Conservation (phyloP, 2,797 vertebrate species). For the Takifugu rubripes region DNA sequence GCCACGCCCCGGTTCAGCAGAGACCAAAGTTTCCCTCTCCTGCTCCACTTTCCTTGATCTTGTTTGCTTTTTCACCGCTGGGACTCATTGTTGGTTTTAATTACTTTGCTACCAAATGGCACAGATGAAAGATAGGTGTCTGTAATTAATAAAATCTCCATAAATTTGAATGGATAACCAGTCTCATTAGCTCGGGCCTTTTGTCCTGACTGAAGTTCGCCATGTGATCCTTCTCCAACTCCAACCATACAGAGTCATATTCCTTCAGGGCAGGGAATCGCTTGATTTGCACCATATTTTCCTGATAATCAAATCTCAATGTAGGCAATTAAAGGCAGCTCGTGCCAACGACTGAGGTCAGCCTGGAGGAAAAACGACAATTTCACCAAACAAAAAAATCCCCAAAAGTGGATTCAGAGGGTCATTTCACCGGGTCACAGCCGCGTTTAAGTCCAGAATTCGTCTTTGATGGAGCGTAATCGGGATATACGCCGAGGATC, state of each 20-base stretch:
- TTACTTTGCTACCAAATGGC: conserved; percentile 96
- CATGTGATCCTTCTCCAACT: conserved; percentile 81
- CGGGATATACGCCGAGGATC: conserved; percentile 66
- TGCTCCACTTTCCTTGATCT: conserved; percentile 91
- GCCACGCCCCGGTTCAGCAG: conserved; percentile 85
- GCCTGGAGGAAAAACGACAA: conserved; percentile 60
- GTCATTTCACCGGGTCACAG: conserved; percentile 60
- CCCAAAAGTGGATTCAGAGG: conserved; percentile 70
- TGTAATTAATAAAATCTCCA: conserved; percentile 99
- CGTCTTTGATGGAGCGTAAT: conserved; percentile 73
- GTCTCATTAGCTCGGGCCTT: conserved; percentile 94
- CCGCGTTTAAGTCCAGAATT: conserved; percentile 49
- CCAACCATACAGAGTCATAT: conserved; percentile 68
- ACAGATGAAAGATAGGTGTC: conserved; percentile 99
- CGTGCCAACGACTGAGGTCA: conserved; percentile 68
- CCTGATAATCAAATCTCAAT: conserved; percentile 73
- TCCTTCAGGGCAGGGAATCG: conserved; percentile 65
- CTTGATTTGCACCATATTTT: conserved; percentile 77
- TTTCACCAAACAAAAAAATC: conserved; percentile 58
- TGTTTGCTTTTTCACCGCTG: conserved; percentile 83
- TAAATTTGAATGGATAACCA: conserved; percentile 99
- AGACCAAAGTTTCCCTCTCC: conserved; percentile 85
- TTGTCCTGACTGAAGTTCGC: conserved; percentile 85
- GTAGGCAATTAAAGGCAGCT: conserved; percentile 72
- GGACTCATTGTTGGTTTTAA: conserved; percentile 97